Evolutionary conservation across 2,797 vertebrate genomes (phyloP).

Genomic region (Chaetodon trifasciatus): DNA sequence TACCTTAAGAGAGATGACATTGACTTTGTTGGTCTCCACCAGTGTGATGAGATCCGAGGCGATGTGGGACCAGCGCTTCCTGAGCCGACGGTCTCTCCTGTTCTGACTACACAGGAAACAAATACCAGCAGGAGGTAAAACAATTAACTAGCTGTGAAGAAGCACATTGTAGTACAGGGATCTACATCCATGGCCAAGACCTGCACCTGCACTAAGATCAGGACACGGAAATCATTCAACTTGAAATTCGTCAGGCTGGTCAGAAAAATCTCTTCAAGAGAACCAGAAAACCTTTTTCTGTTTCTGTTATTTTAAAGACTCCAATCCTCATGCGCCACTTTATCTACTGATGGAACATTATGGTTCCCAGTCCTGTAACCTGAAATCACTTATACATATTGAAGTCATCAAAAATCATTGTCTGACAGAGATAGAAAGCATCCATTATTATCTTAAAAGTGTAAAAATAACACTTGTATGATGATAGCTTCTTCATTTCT

Average conservation of each 20-base stretch:
- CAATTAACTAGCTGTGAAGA: neutral
- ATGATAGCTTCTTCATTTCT: neutral
- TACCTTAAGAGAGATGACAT: conserved; percentile 91
- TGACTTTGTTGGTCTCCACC: conserved; percentile 88
- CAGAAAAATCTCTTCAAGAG: neutral
- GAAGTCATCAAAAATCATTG: neutral
- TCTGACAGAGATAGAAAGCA: neutral
- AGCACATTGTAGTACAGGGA: neutral
- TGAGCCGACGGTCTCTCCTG: conserved; percentile 83
- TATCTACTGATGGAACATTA: neutral
- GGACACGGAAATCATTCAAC: neutral
- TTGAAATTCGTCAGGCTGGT: neutral
- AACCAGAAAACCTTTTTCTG: neutral
- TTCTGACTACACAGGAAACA: conserved; percentile 87
- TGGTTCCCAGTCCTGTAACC: neutral
- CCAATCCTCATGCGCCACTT: neutral
- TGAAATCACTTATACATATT: neutral
- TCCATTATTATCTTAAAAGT: neutral
- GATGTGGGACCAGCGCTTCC: conserved; percentile 94
- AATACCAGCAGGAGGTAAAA: conserved; percentile 6
- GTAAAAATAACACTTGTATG: neutral
- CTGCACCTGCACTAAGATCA: neutral
- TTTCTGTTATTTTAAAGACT: neutral
- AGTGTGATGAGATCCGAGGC: conserved; percentile 86
- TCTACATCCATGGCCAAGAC: neutral